A percentile compares a stretch with the other conserved stretches of the same genome.
phyloP scores from a whole-genome alignment of 2,797 vertebrate genomes.

The Pyrrhura leucotis region DNA sequence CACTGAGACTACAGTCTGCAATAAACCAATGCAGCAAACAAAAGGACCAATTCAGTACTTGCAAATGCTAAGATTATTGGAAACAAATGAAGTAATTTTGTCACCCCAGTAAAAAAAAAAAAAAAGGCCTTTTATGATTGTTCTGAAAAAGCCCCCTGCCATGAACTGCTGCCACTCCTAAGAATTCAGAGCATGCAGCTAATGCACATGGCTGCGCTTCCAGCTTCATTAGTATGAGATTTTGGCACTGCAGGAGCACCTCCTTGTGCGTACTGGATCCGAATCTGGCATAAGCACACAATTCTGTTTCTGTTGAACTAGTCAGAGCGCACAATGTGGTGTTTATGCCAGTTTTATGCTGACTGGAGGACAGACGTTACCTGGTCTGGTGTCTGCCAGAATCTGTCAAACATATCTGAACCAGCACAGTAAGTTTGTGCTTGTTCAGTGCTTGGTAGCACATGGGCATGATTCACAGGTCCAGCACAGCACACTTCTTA shows the following conservation, averaged over 20 bases:
- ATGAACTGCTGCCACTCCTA: slow-evolving; percentile 27
- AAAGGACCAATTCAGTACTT: slow-evolving; percentile 30
- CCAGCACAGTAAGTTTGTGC: neutral
- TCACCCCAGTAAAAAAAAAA: neutral
- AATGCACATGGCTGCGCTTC: slow-evolving; percentile 16
- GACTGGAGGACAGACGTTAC: slow-evolving; percentile 8
- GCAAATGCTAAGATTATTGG: slow-evolving; percentile 36
- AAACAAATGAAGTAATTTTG: slow-evolving; percentile 47
- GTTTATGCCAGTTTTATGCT: slow-evolving; percentile 36
- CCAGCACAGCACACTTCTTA: neutral
- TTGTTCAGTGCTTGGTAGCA: neutral
- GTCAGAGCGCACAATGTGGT: neutral
- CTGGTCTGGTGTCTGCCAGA: slow-evolving; percentile 10
- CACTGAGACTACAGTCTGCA: neutral
- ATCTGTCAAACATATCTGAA: slow-evolving; percentile 10
- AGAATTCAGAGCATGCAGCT: slow-evolving; percentile 28
- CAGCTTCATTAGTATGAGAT: slow-evolving; percentile 46
- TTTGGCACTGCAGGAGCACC: slow-evolving; percentile 39
- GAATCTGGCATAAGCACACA: slow-evolving; percentile 15
- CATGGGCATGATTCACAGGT: neutral
- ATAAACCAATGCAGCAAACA: slow-evolving; percentile 7
- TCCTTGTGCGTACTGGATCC: neutral
- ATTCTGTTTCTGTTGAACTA: slow-evolving; percentile 40
- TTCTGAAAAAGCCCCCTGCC: slow-evolving; percentile 32
- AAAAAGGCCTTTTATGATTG: neutral